Conservation (phyloP, 1,140 invertebrate genomes). For the Heterodera carotae region DNA sequence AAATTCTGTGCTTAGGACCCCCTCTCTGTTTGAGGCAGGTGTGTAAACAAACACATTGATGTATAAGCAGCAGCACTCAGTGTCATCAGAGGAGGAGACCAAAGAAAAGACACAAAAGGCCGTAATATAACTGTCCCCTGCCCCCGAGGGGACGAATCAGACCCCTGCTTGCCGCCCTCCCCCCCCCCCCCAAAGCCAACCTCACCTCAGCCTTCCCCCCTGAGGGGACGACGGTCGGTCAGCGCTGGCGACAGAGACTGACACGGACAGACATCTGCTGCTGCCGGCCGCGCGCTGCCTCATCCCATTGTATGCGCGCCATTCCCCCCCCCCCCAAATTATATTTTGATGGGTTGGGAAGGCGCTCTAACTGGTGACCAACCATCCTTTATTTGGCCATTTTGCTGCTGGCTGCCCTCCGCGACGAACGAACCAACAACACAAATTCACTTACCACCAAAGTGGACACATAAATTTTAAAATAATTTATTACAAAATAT, state of each 20-base stretch:
- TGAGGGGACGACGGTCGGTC: no score
- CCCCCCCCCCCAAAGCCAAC: no score
- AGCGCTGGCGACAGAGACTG: not conserved
- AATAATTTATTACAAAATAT: not conserved
- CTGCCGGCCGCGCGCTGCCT: not conserved
- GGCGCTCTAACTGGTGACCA: not conserved
- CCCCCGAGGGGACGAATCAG: not conserved
- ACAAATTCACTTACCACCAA: not conserved
- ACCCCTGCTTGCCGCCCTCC: no score
- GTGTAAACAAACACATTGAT: not conserved
- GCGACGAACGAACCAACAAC: no score
- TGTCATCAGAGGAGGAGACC: not conserved
- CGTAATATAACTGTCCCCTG: not conserved
- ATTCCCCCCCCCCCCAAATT: not conserved
- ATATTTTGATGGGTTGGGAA: not conserved
- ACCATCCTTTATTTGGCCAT: conserved; percentile 1
- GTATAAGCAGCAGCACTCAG: not conserved
- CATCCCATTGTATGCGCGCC: not conserved
- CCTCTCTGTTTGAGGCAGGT: no score
- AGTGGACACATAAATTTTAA: not conserved
- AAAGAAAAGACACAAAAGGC: not conserved
- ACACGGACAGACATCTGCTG: not conserved
- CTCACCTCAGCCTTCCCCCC: no score
- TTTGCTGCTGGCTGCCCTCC: not conserved
- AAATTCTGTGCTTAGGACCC: no score